phyloP scores from a whole-genome alignment of 2,113 vertebrate species.

The Collichthys lucidus region DNA sequence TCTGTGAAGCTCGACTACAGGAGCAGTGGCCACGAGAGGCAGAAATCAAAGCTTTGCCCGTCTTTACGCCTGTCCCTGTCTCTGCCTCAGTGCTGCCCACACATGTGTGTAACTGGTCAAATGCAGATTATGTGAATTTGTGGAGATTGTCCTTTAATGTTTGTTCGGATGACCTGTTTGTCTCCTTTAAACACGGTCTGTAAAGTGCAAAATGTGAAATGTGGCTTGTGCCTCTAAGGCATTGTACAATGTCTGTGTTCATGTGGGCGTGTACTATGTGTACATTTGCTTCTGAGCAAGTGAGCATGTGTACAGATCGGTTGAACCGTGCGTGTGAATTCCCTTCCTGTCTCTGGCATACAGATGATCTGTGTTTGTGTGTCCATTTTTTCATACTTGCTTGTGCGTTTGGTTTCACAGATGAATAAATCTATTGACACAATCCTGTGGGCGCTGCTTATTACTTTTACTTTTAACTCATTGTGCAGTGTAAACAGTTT shows the following conservation, averaged over 20 bases:
- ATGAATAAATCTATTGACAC: slow-evolving; percentile 64
- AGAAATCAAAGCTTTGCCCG: slow-evolving; percentile 28
- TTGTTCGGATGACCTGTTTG: slow-evolving; percentile 50
- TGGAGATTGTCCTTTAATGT: slow-evolving; percentile 39
- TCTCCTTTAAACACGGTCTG: slow-evolving; percentile 29
- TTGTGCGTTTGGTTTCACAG: slow-evolving; percentile 48
- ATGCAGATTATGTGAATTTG: slow-evolving; percentile 17
- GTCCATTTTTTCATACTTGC: slow-evolving; percentile 25
- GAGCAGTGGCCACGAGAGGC: slow-evolving; percentile 24
- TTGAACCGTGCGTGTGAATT: slow-evolving; percentile 17
- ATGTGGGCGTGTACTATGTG: slow-evolving; percentile 34
- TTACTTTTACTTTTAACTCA: slow-evolving; percentile 69
- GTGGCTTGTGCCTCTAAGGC: slow-evolving; percentile 8
- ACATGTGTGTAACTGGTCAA: slow-evolving; percentile 56
- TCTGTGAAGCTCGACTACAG: slow-evolving; percentile 45
- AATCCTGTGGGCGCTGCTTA: slow-evolving; percentile 39
- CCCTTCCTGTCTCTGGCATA: slow-evolving; percentile 14
- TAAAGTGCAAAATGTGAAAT: slow-evolving; percentile 50
- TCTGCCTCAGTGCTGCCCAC: slow-evolving; percentile 31
- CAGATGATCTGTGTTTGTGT: slow-evolving; percentile 44
- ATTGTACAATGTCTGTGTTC: slow-evolving; percentile 15
- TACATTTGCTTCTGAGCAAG: slow-evolving; percentile 18
- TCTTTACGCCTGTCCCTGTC: background rate
- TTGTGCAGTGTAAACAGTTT: slow-evolving; percentile 63
- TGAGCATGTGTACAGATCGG: slow-evolving; percentile 5